A percentile compares a stretch with the other conserved stretches of the same genome.
phyloP scores from a whole-genome alignment of 1,140 invertebrate genomes.

The Portunus trituberculatus region DNA sequence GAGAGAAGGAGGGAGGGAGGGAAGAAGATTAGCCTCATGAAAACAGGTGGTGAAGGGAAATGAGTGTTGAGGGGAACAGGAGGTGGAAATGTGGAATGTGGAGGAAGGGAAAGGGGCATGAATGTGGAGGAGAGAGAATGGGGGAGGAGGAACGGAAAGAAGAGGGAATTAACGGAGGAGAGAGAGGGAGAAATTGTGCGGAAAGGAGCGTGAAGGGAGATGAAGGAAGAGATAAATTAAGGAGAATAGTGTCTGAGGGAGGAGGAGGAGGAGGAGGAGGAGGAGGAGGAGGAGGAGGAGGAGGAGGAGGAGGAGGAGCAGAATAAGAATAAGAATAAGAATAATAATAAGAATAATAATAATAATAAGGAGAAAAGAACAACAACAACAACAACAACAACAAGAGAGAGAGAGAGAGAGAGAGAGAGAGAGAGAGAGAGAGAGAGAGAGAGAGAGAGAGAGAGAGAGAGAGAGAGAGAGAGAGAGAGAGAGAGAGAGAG shows the following conservation, averaged over 20 bases:
- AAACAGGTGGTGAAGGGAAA: not conserved
- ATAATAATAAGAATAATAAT: not conserved
- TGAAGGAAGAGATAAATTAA: no score
- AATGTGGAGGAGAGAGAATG: no score
- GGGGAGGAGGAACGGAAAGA: no score
- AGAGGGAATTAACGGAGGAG: no score
- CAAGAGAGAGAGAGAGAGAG: not conserved
- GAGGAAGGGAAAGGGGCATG: not conserved
- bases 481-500: conserved; percentile 25
- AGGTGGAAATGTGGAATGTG: not conserved
- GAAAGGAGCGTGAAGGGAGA: no score
- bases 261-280: no score
- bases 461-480: conserved; percentile 17
- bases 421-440: conserved; percentile 29
- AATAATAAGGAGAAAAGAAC: not conserved
- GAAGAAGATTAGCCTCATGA: not conserved
- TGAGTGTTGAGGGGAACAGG: not conserved
- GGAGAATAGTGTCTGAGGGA: no score
- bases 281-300: no score
- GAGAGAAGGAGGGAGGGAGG: no score
- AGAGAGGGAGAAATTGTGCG: no score
- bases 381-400: not conserved
- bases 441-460: conserved; percentile 29
- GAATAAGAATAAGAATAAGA: not conserved
- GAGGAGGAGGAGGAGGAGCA: not conserved